phyloP scores from a whole-genome alignment of 1,140 invertebrate species.

The Vollenhovia emeryi region DNA sequence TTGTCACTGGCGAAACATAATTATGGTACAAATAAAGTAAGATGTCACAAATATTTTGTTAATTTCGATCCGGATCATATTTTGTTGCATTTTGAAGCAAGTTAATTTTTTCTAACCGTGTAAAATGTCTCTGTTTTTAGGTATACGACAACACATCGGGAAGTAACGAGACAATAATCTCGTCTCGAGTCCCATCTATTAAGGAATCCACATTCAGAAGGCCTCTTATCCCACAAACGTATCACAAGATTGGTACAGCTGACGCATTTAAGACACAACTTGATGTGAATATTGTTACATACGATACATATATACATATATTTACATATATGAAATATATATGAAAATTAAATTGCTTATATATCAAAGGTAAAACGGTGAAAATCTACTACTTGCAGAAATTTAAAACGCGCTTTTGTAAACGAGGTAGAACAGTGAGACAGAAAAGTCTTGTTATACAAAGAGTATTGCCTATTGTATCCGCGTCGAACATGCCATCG shows the following conservation, averaged over 20 bases:
- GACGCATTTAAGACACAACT: constrained; percentile 86
- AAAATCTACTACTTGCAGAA: constrained; percentile 73
- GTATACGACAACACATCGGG: constrained; percentile 81
- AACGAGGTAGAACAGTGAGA: constrained; percentile 84
- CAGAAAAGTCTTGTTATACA: constrained; percentile 87
- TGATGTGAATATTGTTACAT: constrained; percentile 82
- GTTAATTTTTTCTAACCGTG: background rate
- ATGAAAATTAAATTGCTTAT: background rate
- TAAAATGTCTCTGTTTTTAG: constrained; percentile 63
- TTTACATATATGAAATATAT: no score
- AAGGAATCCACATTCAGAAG: constrained; percentile 83
- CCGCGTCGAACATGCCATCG: constrained; percentile 28
- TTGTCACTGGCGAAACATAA: constrained; percentile 87
- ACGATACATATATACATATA: no score
- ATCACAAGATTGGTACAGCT: constrained; percentile 81
- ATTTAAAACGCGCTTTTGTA: constrained; percentile 84
- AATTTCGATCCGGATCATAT: no score
- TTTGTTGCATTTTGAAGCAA: background rate
- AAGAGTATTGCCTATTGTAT: constrained; percentile 85
- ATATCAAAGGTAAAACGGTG: background rate
- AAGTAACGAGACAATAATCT: constrained; percentile 84
- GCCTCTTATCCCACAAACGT: constrained; percentile 82
- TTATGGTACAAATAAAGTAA: constrained; percentile 82
- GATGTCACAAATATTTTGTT: background rate
- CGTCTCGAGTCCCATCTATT: constrained; percentile 79